Base-by-base conservation (phyloP, 2,113 vertebrate species). In the Centropus unirufus region DNA sequence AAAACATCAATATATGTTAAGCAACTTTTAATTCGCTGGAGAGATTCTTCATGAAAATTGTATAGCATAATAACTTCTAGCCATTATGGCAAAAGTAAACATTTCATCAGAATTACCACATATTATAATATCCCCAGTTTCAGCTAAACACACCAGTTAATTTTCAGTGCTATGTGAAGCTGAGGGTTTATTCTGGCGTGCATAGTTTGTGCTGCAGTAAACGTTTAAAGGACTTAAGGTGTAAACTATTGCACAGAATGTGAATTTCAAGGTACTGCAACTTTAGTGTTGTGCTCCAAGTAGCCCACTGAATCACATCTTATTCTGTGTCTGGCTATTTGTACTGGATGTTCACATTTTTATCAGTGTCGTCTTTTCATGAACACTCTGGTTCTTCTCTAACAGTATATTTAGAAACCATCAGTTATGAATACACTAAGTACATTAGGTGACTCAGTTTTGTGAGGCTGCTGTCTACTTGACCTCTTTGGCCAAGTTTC, bases 401-500 rank as follows among this genome's bases (percentile, higher is more conserved):
- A 78, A 73, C 34, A 70, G 44, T 92, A 90, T 74, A 91, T 95
- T 96, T 90, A 79, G 86, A 44, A 93, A 57, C 83, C 3, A 11
- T 92, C 73, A 80, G 44, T 88, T 34, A 54, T 59, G 64, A 68
- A 81, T 87, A 54, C 62, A 63, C 66, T 75, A 44, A 91, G 88
- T 59, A 92, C 74, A 92, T 77, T 77, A 34, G 49, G 55, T 92
- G 81, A 91, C 78, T 89, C 90, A 72, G 84, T 91, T 91, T 78
- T 66, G 75, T 88, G 82, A 67, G 40, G 52, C 54, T 2, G 0
- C 26, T 95, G 57, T 70, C 63, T 88, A 9, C 54, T 83, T 74
- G 64, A 92, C 62, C 54, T 70, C 83, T 91, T 96, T 90, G 92
- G 83, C 80, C 88, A 90, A 78, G 39, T 30, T 93, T 93, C 83